Evolutionary conservation across 2,888 invertebrate species (phyloP).

Genomic region (Drosophila ustulata): DNA sequence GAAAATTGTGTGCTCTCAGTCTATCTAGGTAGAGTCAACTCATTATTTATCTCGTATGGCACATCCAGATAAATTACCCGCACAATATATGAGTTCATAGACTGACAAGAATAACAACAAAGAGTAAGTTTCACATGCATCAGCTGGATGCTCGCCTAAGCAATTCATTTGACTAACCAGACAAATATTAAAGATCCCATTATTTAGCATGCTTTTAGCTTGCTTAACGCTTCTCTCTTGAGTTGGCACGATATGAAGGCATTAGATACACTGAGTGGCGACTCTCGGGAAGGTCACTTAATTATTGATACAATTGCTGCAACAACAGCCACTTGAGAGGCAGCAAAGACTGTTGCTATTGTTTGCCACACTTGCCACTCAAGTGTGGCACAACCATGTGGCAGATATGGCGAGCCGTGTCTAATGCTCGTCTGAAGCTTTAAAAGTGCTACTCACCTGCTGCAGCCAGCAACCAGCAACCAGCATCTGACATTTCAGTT

Average conservation of each 20-base stretch:
- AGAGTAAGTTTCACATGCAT: constrained; percentile 18
- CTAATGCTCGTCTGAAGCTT: constrained; percentile 58
- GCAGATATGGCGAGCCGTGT: constrained; percentile 37
- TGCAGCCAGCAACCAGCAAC: constrained; percentile 1
- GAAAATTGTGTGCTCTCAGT: background rate
- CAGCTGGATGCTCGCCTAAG: constrained; percentile 5
- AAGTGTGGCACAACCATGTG: constrained; percentile 33
- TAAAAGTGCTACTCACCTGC: constrained; percentile 72
- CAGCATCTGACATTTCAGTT: constrained; percentile 50
- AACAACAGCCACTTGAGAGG: constrained; percentile 27
- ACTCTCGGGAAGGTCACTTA: constrained; percentile 27
- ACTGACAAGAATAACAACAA: constrained; percentile 13
- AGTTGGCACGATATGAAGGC: constrained; percentile 14
- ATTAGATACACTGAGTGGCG: constrained; percentile 20
- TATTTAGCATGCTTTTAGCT: constrained; percentile 15
- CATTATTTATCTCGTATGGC: constrained; percentile 12
- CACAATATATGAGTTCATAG: constrained; percentile 4
- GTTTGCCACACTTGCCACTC: constrained; percentile 33
- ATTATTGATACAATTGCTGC: constrained; percentile 34
- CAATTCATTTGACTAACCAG: constrained; percentile 22
- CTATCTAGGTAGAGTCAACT: constrained; percentile 1
- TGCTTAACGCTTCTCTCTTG: constrained; percentile 11
- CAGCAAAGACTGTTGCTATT: constrained; percentile 9
- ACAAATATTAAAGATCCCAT: constrained; percentile 31
- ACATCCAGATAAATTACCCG: constrained; percentile 14